phyloP scores from a whole-genome alignment of 2,888 invertebrate genomes.

The Choristoneura rosaceana region DNA sequence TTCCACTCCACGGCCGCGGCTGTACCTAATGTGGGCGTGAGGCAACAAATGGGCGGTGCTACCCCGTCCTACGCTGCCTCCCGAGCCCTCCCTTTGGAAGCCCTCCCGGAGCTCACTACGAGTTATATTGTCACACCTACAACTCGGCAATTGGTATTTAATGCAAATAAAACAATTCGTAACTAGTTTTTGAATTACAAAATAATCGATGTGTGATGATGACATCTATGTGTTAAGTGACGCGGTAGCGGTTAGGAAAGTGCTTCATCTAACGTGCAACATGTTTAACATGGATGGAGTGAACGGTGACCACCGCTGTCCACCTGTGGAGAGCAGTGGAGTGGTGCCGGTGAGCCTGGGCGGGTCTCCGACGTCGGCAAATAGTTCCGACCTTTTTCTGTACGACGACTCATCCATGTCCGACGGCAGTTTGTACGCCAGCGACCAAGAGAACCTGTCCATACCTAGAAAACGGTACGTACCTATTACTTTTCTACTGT shows the following conservation, averaged over 20 bases:
- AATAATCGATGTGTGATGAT: slow-evolving; percentile 14
- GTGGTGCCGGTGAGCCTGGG: slow-evolving; percentile 54
- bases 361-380: slow-evolving; percentile 77
- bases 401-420: slow-evolving; percentile 86
- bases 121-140: not conserved
- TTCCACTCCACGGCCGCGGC: slow-evolving; percentile 7
- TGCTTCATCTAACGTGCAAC: slow-evolving; percentile 5
- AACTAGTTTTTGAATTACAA: not conserved
- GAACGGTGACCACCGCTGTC: slow-evolving; percentile 53
- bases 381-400: slow-evolving; percentile 89
- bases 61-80: slow-evolving; percentile 18
- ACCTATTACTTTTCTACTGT: slow-evolving; percentile 46
- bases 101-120: slow-evolving; percentile 36
- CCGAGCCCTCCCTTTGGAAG: slow-evolving; percentile 37
- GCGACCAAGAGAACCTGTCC: slow-evolving; percentile 92
- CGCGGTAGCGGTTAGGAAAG: slow-evolving; percentile 11
- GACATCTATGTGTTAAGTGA: slow-evolving; percentile 22
- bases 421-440: slow-evolving; percentile 90
- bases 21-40: slow-evolving; percentile 37
- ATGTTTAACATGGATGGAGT: slow-evolving; percentile 59
- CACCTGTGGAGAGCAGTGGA: slow-evolving; percentile 53
- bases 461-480: slow-evolving; percentile 87
- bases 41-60: slow-evolving; percentile 40
- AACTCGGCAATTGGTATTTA: not conserved
- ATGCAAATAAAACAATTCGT: not conserved